phyloP scores from a whole-genome alignment of 2,888 invertebrate genomes.

The Adineta ricciae region DNA sequence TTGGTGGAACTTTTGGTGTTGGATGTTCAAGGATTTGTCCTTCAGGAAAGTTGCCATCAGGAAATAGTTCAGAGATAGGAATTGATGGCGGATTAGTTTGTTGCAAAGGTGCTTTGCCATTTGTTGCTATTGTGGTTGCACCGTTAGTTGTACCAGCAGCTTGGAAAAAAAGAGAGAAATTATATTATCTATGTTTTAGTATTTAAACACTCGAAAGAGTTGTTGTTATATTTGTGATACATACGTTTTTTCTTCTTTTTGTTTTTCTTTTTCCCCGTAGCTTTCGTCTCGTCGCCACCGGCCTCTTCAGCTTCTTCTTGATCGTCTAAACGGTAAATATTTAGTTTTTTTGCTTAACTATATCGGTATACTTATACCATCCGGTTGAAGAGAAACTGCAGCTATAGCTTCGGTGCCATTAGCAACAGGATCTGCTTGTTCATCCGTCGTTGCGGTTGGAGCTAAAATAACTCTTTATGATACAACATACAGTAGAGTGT shows the following conservation, averaged over 20 bases:
- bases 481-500: background rate
- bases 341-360: background rate
- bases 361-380: background rate
- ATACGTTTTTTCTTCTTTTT: constrained; percentile 40
- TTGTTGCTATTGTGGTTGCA: constrained; percentile 40
- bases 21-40: constrained; percentile 80
- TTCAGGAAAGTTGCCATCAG: constrained; percentile 71
- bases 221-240: too few species aligned
- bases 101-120: constrained; percentile 38
- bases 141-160: too few species aligned
- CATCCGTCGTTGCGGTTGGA: background rate
- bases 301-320: constrained; percentile 33
- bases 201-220: too few species aligned
- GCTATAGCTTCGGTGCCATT: background rate
- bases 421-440: background rate
- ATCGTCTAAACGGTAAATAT: background rate
- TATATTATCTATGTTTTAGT: background rate
- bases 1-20: constrained; percentile 59
- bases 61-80: constrained; percentile 71
- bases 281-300: constrained; percentile 46
- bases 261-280: constrained; percentile 46
- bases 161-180: constrained; percentile 28
- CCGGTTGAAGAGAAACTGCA: background rate
- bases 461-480: background rate
- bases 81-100: constrained; percentile 78